Evolutionary conservation across 37 sponge, comb jelly and placozoan species (phyloP).

Genomic region (Hexactinellida sp.): DNA sequence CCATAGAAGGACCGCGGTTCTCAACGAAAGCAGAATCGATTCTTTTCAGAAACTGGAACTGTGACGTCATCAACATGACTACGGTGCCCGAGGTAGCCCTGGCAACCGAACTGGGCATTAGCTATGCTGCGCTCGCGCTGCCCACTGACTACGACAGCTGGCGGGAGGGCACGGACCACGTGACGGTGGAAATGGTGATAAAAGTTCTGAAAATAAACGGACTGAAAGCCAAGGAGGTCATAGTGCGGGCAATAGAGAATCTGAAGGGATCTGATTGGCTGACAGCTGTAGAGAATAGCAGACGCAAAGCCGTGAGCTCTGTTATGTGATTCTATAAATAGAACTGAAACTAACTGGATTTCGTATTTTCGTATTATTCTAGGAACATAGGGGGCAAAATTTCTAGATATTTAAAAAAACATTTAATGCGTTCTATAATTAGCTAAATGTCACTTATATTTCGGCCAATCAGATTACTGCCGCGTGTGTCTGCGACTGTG

Average conservation of each 20-base stretch:
- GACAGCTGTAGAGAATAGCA: not conserved
- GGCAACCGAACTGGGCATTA: slow-evolving; percentile 74
- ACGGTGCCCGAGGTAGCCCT: slow-evolving; percentile 89
- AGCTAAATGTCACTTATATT: not conserved
- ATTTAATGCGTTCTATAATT: not conserved
- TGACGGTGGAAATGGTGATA: slow-evolving; percentile 52
- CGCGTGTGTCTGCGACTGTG: not conserved
- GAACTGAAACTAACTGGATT: too few relatives aligned
- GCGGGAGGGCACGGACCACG: slow-evolving; percentile 41
- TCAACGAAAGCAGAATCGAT: slow-evolving; percentile 77
- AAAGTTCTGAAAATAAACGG: slow-evolving; percentile 46
- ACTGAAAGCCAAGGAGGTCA: slow-evolving; percentile 31
- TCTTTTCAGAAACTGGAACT: slow-evolving; percentile 66
- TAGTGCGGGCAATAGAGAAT: slow-evolving; percentile 15
- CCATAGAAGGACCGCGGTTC: slow-evolving; percentile 94
- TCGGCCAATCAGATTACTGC: not conserved
- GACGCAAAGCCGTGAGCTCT: not conserved
- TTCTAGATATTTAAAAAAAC: too few relatives aligned
- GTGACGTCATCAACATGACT: slow-evolving; percentile 85
- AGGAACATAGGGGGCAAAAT: too few relatives aligned
- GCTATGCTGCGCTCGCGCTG: slow-evolving; percentile 78
- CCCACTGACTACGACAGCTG: slow-evolving; percentile 95
- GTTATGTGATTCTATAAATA: slow-evolving; percentile 8
- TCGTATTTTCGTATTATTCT: too few relatives aligned
- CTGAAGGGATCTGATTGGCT: slow-evolving; percentile 4